Base-by-base conservation (phyloP, 2,797 vertebrate species). In the Spheniscus humboldti region DNA sequence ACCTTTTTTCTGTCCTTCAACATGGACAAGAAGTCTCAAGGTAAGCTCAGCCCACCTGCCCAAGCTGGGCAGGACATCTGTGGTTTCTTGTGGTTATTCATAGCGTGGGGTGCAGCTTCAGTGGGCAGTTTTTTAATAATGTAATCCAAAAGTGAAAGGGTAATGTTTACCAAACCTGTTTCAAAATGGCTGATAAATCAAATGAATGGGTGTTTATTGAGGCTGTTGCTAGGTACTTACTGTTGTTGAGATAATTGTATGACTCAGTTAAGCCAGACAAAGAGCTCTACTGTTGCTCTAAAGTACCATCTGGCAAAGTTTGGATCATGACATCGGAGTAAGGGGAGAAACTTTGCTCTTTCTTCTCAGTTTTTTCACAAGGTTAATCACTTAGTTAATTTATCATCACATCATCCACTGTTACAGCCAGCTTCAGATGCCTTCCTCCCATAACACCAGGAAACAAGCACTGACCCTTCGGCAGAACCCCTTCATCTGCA, bases 181-280 rank as follows among this genome's bases (percentile, higher is more conserved):
- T 93, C 76, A 94, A 94, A 96, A 92, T 77, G 91, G 87, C 84
- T 95, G 94, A 95, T 96, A 95, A 96, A 96, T 96, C 94, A 97
- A 86, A 90, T 94, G 94, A 95, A 95, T 91, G 96, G 62, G 87
- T 93, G 96, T 97, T 97, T 97, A 91, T 87, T 92, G 90, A 95
- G 91, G 85, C 73, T 45, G 96, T 97, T 97, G 96, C 96, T 97
- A 96, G 79, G 94, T 80, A 31, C 80, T 80, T 52, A 47, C 64
- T 95, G 95, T 94, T 96, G 84, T 33, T 95, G 94, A 97, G 96
- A 92, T 97, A 97, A 96, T 96, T 95, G 88, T 72, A 15, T 96
- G 94, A 97, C 96, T 97, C 95, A 93, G 92, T 91, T 90, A 41
- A 73, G 89, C 37, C 92, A 96, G 94, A 97, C 94, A 97, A 96